These are phyloP conservation scores for Poeciliopsis infans DNA, from an alignment of 2,797 vertebrate genomes.

Conservation along the genomic window DNA sequence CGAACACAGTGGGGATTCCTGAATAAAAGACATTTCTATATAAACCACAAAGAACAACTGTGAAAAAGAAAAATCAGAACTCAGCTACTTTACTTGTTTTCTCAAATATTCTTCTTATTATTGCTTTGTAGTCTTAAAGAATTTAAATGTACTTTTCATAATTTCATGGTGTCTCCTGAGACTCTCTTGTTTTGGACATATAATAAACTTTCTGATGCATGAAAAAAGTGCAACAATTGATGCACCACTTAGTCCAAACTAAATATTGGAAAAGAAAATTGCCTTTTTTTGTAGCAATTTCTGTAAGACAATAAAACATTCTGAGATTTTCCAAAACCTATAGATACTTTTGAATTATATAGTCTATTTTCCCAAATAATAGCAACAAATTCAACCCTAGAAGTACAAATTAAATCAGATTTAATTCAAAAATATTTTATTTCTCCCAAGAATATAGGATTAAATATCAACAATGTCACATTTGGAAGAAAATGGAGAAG, in stretches of 20 bases:
- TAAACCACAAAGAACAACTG: background rate
- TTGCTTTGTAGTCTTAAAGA: background rate
- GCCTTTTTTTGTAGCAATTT: background rate
- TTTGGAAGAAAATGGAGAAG: no score
- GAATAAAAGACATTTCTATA: background rate
- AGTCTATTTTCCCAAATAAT: background rate
- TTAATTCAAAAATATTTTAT: no score
- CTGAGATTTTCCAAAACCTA: background rate
- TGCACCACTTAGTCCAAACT: background rate
- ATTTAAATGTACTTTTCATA: background rate
- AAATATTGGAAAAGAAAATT: background rate
- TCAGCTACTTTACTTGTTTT: background rate
- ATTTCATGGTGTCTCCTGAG: background rate
- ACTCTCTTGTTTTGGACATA: background rate
- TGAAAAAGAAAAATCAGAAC: background rate
- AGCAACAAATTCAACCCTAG: background rate
- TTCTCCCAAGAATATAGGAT: no score
- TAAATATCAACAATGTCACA: no score
- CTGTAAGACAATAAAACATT: background rate
- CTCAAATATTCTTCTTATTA: background rate
- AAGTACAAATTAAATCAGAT: no score
- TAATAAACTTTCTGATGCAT: background rate
- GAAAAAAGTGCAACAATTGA: background rate
- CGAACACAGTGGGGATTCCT: conserved; percentile 89
- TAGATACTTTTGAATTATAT: background rate